phyloP scores from a whole-genome alignment of 2,888 invertebrate species.

The Hirtodrosophila cameraria region DNA sequence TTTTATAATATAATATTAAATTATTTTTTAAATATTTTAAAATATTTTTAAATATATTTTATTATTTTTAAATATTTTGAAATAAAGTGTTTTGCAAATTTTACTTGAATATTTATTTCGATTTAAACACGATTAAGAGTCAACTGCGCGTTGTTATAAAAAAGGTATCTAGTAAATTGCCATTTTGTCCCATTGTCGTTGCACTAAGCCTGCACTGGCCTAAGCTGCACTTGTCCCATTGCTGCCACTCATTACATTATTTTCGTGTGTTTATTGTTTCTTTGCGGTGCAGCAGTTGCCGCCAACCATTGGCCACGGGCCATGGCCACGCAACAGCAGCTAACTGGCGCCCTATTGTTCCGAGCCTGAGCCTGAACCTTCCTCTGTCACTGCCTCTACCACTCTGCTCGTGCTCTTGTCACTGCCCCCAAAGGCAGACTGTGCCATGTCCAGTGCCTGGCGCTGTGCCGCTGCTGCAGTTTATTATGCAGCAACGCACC shows the following conservation, averaged over 20 bases:
- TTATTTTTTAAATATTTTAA: no score
- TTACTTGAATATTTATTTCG: no score
- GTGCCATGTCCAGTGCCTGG: slow-evolving; percentile 10
- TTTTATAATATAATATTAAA: no score
- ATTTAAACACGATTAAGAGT: no score
- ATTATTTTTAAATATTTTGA: no score
- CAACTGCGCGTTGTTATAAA: no score
- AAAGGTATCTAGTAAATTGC: no score
- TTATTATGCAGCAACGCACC: slow-evolving; percentile 78
- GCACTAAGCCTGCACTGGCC: slow-evolving; percentile 25
- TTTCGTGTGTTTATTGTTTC: slow-evolving; percentile 77
- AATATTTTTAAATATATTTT: no score
- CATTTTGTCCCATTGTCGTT: slow-evolving; percentile 33
- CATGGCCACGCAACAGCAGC: slow-evolving; percentile 34
- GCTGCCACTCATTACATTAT: slow-evolving; percentile 77
- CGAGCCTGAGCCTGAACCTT: slow-evolving; percentile 21
- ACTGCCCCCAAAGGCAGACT: background rate
- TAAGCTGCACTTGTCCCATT: slow-evolving; percentile 68
- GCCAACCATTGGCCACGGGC: slow-evolving; percentile 41
- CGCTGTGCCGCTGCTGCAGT: slow-evolving; percentile 30
- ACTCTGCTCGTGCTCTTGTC: background rate
- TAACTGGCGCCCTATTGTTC: slow-evolving; percentile 77
- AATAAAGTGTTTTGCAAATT: no score
- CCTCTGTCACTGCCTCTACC: background rate
- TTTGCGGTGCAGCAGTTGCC: slow-evolving; percentile 62